Evolutionary conservation across 2,797 vertebrate species (phyloP).

Genomic region (Hephaestus fuliginosus): DNA sequence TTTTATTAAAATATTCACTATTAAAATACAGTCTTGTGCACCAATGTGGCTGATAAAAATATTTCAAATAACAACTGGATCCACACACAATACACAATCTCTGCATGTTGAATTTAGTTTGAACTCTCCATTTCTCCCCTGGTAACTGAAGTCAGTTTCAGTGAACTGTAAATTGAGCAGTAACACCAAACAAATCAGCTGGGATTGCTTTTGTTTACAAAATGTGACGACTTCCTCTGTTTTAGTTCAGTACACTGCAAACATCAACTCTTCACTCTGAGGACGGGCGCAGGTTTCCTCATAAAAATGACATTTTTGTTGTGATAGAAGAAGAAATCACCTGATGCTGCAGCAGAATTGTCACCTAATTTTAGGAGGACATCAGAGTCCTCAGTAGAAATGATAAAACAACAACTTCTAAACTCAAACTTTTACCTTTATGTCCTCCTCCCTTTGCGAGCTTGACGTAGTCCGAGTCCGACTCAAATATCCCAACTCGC

Average conservation of each 20-base stretch:
- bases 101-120: not conserved
- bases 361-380: not conserved
- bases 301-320: not conserved
- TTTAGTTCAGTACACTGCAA: not conserved
- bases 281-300: not conserved
- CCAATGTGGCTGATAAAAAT: not conserved
- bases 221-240: conserved; percentile 9
- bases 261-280: not conserved
- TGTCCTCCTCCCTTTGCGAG: conserved; percentile 88
- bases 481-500: conserved; percentile 85
- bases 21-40: not conserved
- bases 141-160: not conserved
- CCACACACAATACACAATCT: not conserved
- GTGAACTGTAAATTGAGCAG: not conserved
- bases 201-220: not conserved
- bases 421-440: conserved; percentile 73
- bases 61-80: not conserved
- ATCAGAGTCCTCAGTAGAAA: not conserved
- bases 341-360: not conserved
- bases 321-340: not conserved
- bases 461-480: conserved; percentile 87
- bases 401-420: no score
- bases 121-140: conserved; percentile 1
- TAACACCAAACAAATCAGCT: conserved; percentile 12
- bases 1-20: not conserved